Conservation (phyloP, 2,797 vertebrate genomes). For the Thunnus albacares region DNA sequence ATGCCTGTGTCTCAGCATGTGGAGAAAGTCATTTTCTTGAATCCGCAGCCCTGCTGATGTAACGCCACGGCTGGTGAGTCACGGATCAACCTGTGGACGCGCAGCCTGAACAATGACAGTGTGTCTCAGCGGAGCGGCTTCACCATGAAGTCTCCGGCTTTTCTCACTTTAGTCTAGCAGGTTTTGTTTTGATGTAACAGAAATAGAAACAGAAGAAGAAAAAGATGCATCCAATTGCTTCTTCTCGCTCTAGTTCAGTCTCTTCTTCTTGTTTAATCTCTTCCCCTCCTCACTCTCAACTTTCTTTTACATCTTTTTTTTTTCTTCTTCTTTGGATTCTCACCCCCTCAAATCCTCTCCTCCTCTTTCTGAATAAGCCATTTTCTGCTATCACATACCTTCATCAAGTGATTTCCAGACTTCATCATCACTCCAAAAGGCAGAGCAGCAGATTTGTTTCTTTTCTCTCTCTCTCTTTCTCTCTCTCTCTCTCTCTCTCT, state of each 20-base stretch:
- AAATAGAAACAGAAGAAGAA: too few species aligned
- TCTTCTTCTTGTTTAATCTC: neutral
- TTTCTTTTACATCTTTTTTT: neutral
- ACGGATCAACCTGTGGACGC: constrained; percentile 8
- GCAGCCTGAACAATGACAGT: neutral
- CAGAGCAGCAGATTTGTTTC: neutral
- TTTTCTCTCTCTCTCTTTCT: neutral
- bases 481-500: too few species aligned
- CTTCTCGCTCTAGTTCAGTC: neutral
- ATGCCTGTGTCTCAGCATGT: neutral
- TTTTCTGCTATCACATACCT: neutral
- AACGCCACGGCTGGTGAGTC: neutral
- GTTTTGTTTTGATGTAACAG: neutral
- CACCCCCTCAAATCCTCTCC: neutral
- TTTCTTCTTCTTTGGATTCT: neutral
- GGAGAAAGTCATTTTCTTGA: neutral
- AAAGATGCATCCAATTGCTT: neutral
- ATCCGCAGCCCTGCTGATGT: neutral
- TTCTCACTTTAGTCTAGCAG: neutral
- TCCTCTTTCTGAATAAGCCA: neutral
- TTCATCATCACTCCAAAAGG: neutral
- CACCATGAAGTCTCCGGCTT: neutral
- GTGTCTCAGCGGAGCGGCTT: neutral
- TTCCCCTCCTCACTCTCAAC: neutral
- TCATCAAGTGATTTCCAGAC: neutral